Evolutionary conservation across 1,140 invertebrate genomes (phyloP).

Genomic region (Orius insidiosus): DNA sequence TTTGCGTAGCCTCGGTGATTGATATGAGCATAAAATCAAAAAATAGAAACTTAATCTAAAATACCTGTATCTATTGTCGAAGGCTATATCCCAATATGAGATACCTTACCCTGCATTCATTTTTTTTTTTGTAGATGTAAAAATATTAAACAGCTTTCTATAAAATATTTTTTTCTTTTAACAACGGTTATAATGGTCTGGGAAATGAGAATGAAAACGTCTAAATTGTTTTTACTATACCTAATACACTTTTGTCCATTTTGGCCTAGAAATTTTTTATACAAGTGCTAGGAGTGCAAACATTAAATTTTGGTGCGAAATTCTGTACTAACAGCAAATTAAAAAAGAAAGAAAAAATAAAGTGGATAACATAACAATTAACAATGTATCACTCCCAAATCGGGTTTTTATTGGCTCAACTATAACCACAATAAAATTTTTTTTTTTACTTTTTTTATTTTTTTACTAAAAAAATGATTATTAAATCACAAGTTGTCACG

Average conservation of each 20-base stretch:
- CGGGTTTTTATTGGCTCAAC: too few species aligned
- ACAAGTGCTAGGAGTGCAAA: conserved; percentile 15
- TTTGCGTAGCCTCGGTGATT: conserved; percentile 7
- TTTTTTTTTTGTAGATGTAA: conserved; percentile 17
- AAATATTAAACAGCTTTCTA: conserved; percentile 17
- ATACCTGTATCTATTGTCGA: conserved; percentile 20
- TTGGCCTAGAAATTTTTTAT: conserved; percentile 13
- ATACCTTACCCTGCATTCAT: conserved; percentile 21
- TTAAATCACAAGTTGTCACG: too few species aligned
- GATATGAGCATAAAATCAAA: conserved; percentile 10
- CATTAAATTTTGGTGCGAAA: conserved; percentile 17
- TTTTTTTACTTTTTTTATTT: too few species aligned
- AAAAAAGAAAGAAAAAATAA: not conserved
- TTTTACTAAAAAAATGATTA: too few species aligned
- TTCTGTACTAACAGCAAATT: conserved; percentile 6
- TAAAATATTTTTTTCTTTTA: conserved; percentile 17
- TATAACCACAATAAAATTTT: too few species aligned
- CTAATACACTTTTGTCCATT: conserved; percentile 5
- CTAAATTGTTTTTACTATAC: conserved; percentile 8
- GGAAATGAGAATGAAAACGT: conserved; percentile 10
- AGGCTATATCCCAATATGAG: conserved; percentile 19
- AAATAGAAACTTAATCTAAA: conserved; percentile 17
- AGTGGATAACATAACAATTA: conserved; percentile 18
- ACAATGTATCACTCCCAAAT: conserved; percentile 6
- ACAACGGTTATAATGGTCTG: conserved; percentile 16